Base-by-base conservation (phyloP, 2,113 vertebrate species). In the Python bivittatus region DNA sequence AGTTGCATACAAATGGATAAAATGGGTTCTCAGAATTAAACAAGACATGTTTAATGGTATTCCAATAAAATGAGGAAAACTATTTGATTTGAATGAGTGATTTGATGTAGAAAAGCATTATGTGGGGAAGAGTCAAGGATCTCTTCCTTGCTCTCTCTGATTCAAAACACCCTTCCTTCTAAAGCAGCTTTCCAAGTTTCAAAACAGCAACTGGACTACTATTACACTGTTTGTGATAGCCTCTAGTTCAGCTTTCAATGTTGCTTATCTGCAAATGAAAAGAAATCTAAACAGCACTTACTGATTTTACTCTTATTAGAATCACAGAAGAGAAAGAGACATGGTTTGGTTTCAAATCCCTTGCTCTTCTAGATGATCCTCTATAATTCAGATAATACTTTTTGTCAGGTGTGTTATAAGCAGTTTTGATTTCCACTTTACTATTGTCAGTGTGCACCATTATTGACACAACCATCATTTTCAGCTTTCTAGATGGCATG, bases 221-320 rank as follows among this genome's bases (percentile, higher is more conserved):
- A 13, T 90, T 56, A 56, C n/a, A 57, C 13, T 8, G 10, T 42
- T 57, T 89, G 48, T 53, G 48, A 29, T 25, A 22, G 15, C 27
- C 23, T 33, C 44, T 79, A 90, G 90, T 92, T 53, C 93, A 9
- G 6, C 52, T 4, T 23, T 58, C 91, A 91, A 90, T 25, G 88
- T 0, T 87, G 90, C 60, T 11, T 6, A 4, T 33, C 22, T 92
- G 61, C 52, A 91, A 90, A 91, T 57, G 13, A 93, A 96, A 86
- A 89, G 22, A 84, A 91, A 48, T 86, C 86, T 44, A 25, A 52
- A 88, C 68, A 93, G 86, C 83, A 92, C 54, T 88, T 61, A 93
- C 7, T 17, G 54, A 4, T 27, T 7, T 83, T 56, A 60, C 17
- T 48, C 17, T 84, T 54, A 48, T 42, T 56, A 87, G 13, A 58